These are phyloP conservation scores for Callionymus lyra DNA, from an alignment of 2,113 vertebrate genomes.

Conservation along the genomic window DNA sequence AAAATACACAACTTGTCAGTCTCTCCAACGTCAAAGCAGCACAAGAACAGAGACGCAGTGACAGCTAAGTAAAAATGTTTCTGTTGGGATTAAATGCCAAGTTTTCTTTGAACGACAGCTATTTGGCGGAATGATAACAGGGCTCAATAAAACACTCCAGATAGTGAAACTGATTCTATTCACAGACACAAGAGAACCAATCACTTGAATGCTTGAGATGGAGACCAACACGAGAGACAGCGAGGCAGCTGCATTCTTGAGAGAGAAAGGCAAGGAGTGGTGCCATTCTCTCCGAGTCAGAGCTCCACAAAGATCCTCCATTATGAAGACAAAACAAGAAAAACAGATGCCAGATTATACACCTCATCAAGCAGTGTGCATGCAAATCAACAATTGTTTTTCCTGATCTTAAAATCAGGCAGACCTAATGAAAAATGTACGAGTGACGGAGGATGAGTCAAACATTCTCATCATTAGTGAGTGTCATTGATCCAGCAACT, in stretches of 20 bases:
- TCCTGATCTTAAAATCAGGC: slow-evolving; percentile 14
- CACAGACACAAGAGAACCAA: slow-evolving; percentile 36
- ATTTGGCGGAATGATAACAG: slow-evolving; percentile 24
- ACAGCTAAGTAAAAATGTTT: slow-evolving; percentile 27
- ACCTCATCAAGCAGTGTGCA: slow-evolving; percentile 3
- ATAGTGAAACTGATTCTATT: slow-evolving; percentile 32
- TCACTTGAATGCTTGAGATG: slow-evolving; percentile 31
- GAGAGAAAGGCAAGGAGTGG: slow-evolving; percentile 52
- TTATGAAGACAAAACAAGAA: slow-evolving; percentile 2
- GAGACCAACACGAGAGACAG: slow-evolving; percentile 29
- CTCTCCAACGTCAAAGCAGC: slow-evolving; percentile 43
- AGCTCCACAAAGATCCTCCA: slow-evolving; percentile 42
- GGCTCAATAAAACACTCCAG: slow-evolving; percentile 46
- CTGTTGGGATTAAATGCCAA: slow-evolving; percentile 21
- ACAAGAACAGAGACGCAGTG: slow-evolving; percentile 28
- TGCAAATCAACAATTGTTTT: slow-evolving; percentile 1
- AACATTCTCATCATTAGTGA: slow-evolving; percentile 12
- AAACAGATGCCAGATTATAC: slow-evolving; percentile 15
- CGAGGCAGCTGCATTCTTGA: slow-evolving; percentile 24
- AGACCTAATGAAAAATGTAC: no score
- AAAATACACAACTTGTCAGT: slow-evolving; percentile 51
- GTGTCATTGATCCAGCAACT: no score
- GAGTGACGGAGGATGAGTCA: slow-evolving; percentile 3
- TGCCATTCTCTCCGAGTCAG: slow-evolving; percentile 38
- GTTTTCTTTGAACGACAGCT: slow-evolving; percentile 33